Evolutionary conservation across 2,797 vertebrate species (phyloP).

Genomic region (Pteronotus mesoamericanus): DNA sequence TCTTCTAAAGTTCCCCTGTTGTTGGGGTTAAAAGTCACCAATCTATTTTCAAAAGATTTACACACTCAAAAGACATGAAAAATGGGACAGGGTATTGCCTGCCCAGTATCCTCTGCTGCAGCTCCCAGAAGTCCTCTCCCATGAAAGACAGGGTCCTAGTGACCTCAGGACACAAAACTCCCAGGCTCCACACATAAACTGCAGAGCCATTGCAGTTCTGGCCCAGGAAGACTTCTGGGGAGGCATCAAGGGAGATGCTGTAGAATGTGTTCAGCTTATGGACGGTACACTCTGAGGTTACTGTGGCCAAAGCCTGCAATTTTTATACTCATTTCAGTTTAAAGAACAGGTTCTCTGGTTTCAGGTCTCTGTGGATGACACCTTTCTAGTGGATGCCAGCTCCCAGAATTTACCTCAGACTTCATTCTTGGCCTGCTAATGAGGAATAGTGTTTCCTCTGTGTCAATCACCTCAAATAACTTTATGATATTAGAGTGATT

Average conservation of each 20-base stretch:
- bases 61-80: not conserved
- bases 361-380: not conserved
- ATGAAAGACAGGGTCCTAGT: not conserved
- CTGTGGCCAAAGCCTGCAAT: not conserved
- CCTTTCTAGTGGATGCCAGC: not conserved
- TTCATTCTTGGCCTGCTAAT: fast-evolving
- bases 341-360: not conserved
- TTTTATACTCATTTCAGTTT: not conserved
- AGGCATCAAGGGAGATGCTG: not conserved
- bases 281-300: not conserved
- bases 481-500: not conserved
- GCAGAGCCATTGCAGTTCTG: fast-evolving
- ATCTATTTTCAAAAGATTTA: not conserved
- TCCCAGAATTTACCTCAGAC: not conserved
- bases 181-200: not conserved
- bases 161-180: not conserved
- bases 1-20: not conserved
- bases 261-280: not conserved
- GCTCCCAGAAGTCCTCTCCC: not conserved
- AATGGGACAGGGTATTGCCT: no score
- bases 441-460: not conserved
- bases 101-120: not conserved
- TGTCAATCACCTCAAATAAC: not conserved
- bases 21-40: not conserved
- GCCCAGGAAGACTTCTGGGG: not conserved